These are phyloP conservation scores for Pseudolaguvia tuberculata DNA, from an alignment of 2,113 vertebrate species.

Conservation along the genomic window DNA sequence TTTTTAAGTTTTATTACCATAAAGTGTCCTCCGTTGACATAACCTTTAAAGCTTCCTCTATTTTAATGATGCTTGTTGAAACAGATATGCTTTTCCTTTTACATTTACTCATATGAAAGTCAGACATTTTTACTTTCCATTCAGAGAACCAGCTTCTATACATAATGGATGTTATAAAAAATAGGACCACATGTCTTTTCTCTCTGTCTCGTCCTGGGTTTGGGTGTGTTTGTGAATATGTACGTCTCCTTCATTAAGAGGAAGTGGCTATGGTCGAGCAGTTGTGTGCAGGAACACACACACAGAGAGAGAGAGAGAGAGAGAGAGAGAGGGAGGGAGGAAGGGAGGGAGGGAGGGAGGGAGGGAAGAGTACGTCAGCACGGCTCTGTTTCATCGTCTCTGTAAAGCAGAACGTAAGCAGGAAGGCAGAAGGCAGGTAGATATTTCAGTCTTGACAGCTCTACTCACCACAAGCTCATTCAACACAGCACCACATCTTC, in stretches of 20 bases:
- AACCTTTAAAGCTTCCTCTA: slow-evolving; percentile 12
- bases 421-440: slow-evolving; percentile 44
- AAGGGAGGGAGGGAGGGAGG: slow-evolving; percentile 43
- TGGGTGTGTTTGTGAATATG: slow-evolving; percentile 32
- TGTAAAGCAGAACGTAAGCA: slow-evolving; percentile 30
- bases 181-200: slow-evolving; percentile 38
- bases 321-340: slow-evolving; percentile 40
- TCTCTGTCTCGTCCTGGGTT: slow-evolving; percentile 43
- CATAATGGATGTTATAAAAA: slow-evolving; percentile 48
- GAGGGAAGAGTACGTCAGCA: slow-evolving; percentile 33
- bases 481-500: neutral
- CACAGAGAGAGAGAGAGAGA: slow-evolving; percentile 34
- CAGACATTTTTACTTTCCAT: neutral
- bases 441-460: slow-evolving; percentile 26
- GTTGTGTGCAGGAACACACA: slow-evolving; percentile 70
- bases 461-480: slow-evolving; percentile 1
- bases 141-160: slow-evolving; percentile 21
- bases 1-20: too few relatives aligned
- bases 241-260: slow-evolving; percentile 67
- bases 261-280: slow-evolving; percentile 74
- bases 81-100: slow-evolving; percentile 7
- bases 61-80: neutral
- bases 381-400: slow-evolving; percentile 27
- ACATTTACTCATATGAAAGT: neutral
- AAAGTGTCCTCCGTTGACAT: neutral